Conservation (phyloP, 2,113 vertebrate genomes). For the Eublepharis macularius region DNA sequence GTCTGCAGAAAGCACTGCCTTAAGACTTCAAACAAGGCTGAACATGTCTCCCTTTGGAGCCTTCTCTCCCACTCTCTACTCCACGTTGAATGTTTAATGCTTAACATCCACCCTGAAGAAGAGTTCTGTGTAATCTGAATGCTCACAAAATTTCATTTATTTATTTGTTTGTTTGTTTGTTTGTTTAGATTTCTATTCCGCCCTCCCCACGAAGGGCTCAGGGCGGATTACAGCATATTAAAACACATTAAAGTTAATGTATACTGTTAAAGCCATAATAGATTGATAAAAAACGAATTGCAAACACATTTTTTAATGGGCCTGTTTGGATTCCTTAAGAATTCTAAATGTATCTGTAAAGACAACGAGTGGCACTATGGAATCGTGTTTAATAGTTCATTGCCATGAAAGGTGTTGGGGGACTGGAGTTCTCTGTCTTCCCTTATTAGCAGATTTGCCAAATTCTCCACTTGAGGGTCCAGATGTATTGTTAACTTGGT, state of each 20-base stretch:
- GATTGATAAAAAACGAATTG: no score
- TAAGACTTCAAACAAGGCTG: neutral
- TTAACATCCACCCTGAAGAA: neutral
- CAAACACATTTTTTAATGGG: no score
- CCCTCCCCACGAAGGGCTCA: no score
- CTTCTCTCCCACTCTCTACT: no score
- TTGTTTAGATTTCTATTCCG: no score
- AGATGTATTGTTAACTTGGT: fast-evolving
- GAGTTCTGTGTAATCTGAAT: neutral
- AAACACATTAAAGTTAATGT: no score
- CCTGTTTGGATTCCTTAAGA: neutral
- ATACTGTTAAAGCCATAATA: no score
- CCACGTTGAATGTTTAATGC: neutral
- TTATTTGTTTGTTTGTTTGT: no score
- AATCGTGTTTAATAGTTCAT: neutral
- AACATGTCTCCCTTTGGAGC: no score
- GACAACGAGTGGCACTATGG: neutral
- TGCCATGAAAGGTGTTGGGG: neutral
- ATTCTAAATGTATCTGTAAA: neutral
- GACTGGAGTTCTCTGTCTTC: fast-evolving
- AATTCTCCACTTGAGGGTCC: neutral
- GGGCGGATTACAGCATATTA: no score
- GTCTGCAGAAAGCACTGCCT: neutral
- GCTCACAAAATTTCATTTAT: neutral
- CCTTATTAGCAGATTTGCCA: neutral